Conservation (phyloP, 2,888 invertebrate genomes). For the Exephanes ischioxanthus region DNA sequence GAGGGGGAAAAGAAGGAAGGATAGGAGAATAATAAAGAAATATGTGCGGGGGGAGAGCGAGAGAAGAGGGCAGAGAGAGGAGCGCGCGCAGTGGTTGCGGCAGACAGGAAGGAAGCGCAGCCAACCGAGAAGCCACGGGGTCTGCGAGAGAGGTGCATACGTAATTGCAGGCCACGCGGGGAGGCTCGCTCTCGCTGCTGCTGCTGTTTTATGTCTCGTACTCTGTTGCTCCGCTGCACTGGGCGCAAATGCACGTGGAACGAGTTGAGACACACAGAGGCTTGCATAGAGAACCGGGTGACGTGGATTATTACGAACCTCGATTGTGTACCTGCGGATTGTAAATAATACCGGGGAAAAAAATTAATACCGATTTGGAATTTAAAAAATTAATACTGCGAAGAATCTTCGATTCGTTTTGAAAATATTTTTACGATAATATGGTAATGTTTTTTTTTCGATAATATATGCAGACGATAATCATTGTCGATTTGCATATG, state of each 20-base stretch:
- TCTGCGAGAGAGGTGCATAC: conserved; percentile 82
- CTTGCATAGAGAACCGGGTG: conserved; percentile 39
- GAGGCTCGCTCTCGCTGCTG: conserved; percentile 67
- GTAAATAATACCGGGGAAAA: not conserved
- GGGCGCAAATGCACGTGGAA: not conserved
- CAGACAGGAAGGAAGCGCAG: conserved; percentile 84
- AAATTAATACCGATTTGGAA: not conserved
- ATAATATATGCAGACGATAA: not conserved
- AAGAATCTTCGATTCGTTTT: not conserved
- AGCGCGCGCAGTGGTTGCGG: conserved; percentile 78
- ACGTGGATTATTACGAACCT: conserved; percentile 56
- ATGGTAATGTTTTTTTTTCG: not conserved
- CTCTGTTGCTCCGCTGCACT: conserved; percentile 49
- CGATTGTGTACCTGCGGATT: conserved; percentile 15
- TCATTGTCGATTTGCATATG: not conserved
- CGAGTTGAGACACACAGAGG: conserved; percentile 37
- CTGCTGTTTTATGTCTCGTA: conserved; percentile 75
- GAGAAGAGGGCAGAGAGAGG: conserved; percentile 67
- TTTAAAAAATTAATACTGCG: too few relatives aligned
- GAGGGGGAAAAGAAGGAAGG: conserved; percentile 50
- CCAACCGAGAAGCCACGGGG: conserved; percentile 83
- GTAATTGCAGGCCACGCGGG: conserved; percentile 81
- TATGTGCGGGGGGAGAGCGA: conserved; percentile 57
- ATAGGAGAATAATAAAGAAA: conserved; percentile 34
- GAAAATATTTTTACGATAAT: not conserved